Conservation (phyloP, 2,888 invertebrate species). For the Brachylomia viminalis region DNA sequence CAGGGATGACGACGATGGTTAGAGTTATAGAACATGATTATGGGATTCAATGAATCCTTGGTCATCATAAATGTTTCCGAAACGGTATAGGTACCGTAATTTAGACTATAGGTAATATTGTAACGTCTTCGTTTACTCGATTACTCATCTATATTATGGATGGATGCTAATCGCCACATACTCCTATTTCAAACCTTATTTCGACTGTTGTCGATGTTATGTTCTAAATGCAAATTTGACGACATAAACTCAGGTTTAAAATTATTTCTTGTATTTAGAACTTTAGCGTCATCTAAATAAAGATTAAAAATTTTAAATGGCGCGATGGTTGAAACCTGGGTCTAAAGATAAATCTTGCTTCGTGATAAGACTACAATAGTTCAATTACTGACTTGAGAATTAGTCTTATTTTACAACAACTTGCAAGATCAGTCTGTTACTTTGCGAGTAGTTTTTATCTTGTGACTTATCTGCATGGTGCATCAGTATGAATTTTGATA, state of each 20-base stretch:
- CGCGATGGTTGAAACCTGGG: no score
- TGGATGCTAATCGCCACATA: neutral
- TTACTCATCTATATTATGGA: neutral
- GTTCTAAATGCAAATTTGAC: no score
- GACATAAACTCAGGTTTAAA: no score
- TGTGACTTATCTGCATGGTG: conserved; percentile 22
- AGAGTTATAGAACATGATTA: neutral
- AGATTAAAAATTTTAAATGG: no score
- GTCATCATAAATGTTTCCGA: neutral
- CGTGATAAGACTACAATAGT: neutral
- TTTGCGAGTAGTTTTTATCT: conserved; percentile 11
- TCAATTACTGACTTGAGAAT: neutral
- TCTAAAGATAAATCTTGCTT: no score
- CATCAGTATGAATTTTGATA: conserved; percentile 35
- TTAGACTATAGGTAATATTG: neutral
- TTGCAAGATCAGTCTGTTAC: neutral
- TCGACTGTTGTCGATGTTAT: no score
- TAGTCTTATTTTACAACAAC: conserved; percentile 1
- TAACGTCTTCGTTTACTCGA: neutral
- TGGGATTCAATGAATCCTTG: neutral
- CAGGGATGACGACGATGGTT: no score
- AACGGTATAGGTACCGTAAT: no score
- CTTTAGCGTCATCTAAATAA: no score
- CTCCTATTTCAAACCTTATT: neutral
- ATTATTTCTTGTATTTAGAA: no score